Evolutionary conservation across 2,888 invertebrate genomes (phyloP), one percentile per base, ranked within the genome.

Genomic region (Trichopria drosophilae): DNA sequence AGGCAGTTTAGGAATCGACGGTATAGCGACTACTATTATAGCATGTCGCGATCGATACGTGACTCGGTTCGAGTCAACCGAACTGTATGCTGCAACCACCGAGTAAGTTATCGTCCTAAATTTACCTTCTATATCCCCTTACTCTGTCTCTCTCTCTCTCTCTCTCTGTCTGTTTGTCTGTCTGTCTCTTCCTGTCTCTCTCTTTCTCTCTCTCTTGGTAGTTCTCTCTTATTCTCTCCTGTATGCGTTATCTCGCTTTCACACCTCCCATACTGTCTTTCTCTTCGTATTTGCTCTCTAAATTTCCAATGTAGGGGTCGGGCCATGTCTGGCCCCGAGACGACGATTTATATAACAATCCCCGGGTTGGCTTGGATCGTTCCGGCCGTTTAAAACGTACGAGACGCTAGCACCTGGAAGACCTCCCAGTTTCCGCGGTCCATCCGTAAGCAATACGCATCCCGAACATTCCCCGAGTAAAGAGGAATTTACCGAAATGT

Each of bases 341-440:
- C 45, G 45, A 34, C 45, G 49, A 55, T 55, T 55, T 55, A 55
- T 55, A 46, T 41, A 55, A 55, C 55, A 45, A 41, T 36, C 48
- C 36, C 28, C 34, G 35, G 45, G 45, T 51, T 51, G 49, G 49
- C 42, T 40, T 43, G 32, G 41, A 51, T 51, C 49, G n/a, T n/a
- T n/a, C n/a, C 41, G 36, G 44, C 20, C 44, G 37, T 32, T 47
- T 41, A 55, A 51, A 55, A 51, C 41, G 51, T 31, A n/a, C n/a
- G n/a, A n/a, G n/a, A n/a, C n/a, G n/a, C n/a, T n/a, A n/a, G n/a
- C n/a, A n/a, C n/a, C n/a, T n/a, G n/a, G n/a, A n/a, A n/a, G n/a
- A n/a, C n/a, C n/a, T n/a, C n/a, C n/a, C n/a, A n/a, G n/a, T n/a
- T n/a, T n/a, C n/a, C n/a, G n/a, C n/a, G n/a, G n/a, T n/a, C n/a